These are phyloP conservation scores for Zaprionus ornatus DNA, from an alignment of 1,140 invertebrate species.

Conservation along the genomic window DNA sequence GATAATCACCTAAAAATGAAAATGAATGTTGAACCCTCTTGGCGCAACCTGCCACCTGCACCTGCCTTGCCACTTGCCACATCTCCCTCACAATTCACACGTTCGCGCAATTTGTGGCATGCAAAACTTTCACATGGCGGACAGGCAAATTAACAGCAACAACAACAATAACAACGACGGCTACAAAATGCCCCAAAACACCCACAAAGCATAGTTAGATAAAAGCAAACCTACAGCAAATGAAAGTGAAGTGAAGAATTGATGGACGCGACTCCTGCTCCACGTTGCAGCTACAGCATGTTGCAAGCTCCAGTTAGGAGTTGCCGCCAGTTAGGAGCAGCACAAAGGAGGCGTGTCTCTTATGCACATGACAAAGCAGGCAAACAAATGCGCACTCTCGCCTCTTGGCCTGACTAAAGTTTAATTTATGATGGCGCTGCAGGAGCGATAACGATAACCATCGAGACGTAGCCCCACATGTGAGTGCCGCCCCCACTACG, in stretches of 20 bases:
- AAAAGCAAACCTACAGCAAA: constrained; percentile 29
- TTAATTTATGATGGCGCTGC: constrained; percentile 62
- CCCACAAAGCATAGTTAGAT: constrained; percentile 42
- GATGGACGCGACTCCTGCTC: too few relatives aligned
- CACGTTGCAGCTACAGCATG: too few relatives aligned
- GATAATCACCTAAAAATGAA: constrained; percentile 44
- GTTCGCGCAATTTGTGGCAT: constrained; percentile 73
- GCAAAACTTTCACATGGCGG: constrained; percentile 74
- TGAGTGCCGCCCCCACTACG: not conserved
- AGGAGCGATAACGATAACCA: constrained; percentile 53
- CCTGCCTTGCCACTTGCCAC: not conserved
- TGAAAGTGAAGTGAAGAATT: constrained; percentile 79
- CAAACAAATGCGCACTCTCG: constrained; percentile 39
- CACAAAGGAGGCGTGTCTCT: constrained; percentile 33
- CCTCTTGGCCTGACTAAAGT: constrained; percentile 26
- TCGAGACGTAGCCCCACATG: constrained; percentile 44
- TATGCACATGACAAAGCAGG: constrained; percentile 61
- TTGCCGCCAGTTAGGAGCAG: constrained; percentile 11
- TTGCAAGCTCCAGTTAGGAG: constrained; percentile 17
- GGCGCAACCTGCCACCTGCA: constrained; percentile 11
- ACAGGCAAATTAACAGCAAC: constrained; percentile 59
- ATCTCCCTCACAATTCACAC: constrained; percentile 53
- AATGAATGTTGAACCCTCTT: constrained; percentile 50
- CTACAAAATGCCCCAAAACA: constrained; percentile 64
- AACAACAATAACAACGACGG: constrained; percentile 45